A percentile compares a stretch with the other conserved stretches of the same genome.
These are phyloP conservation scores for Haemorhous mexicanus DNA, from an alignment of 2,113 vertebrate genomes.

Conservation along the genomic window DNA sequence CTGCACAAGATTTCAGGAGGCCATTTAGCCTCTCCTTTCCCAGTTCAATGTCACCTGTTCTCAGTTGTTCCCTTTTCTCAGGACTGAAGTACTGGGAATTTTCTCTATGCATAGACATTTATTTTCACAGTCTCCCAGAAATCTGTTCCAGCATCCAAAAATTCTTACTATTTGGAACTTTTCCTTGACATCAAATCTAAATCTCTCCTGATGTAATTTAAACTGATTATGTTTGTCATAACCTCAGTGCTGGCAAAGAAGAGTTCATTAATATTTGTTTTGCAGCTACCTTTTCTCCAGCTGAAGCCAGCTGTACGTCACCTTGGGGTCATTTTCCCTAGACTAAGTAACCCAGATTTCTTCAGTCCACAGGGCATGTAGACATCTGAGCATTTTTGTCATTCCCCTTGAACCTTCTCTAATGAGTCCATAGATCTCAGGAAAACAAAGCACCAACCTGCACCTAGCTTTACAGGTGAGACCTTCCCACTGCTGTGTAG, in stretches of 20 bases:
- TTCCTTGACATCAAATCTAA: background rate
- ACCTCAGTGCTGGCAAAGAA: background rate
- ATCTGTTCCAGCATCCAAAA: background rate
- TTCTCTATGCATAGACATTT: background rate
- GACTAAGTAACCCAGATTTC: background rate
- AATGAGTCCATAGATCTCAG: background rate
- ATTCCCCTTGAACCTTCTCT: background rate
- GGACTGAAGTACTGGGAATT: background rate
- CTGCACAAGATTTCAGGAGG: background rate
- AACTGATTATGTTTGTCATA: background rate
- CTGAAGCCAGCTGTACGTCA: background rate
- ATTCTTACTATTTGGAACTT: background rate
- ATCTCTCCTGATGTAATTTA: background rate
- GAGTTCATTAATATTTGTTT: background rate
- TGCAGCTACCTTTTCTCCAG: background rate
- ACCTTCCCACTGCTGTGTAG: background rate
- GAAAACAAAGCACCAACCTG: background rate
- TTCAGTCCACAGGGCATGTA: background rate
- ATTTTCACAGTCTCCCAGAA: background rate
- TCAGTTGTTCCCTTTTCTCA: background rate
- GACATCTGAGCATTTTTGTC: background rate
- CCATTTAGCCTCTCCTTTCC: background rate
- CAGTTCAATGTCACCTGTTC: background rate
- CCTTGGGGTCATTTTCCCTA: background rate
- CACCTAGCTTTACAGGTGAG: background rate